Base-by-base conservation (phyloP, 1,140 invertebrate genomes). In the Tetramorium simillimum region DNA sequence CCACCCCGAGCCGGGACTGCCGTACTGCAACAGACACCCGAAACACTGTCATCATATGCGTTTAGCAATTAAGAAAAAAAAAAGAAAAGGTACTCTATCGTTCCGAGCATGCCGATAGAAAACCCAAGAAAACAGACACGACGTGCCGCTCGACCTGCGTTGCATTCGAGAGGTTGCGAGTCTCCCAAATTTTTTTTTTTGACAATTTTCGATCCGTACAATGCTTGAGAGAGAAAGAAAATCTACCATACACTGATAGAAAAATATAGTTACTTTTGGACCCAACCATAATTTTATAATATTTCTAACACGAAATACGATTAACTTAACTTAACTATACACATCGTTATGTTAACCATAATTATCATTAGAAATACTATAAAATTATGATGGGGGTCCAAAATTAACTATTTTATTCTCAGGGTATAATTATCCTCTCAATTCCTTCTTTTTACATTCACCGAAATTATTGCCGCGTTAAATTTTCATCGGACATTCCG, bases 1-100 rank as follows among this genome's bases (percentile, higher is more conserved):
- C 93, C 92, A 94, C 94, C 93, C 93, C 95, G 92, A 95, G 94
- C 89, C 95, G 95, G 92, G 95, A 95, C 92, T 95, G 94, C 93
- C 95, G 94, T 95, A 95, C 95, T 95, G 94, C 90, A 95, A 95
- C 93, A 95, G 85, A 95, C 88, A 93, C 91, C 91, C 93, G 88
- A 93, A 93, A 93, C 92, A 91, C 89, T 89, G 92, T 93, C 90
- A 93, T 92, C 91, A 92, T 91, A 86, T 92, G 90, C 86, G 85
- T 86, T 92, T 81, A 91, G 89, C 86, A 90, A 80, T 53, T 28
- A 49, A 87, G 86, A 72, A 73, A 76, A 53, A 60, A 70, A 33
- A 75, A 33, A 80, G 56, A 77, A 33, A 63, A 14, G 18, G 40
- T 21, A 75, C 85, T 90, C 86, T 65, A 85, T 78, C 87, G 86